Percentiles rank a stretch among this genome's conserved stretches.
phyloP scores from a whole-genome alignment of 2,797 vertebrate genomes.

The Enteromius argenteus region DNA sequence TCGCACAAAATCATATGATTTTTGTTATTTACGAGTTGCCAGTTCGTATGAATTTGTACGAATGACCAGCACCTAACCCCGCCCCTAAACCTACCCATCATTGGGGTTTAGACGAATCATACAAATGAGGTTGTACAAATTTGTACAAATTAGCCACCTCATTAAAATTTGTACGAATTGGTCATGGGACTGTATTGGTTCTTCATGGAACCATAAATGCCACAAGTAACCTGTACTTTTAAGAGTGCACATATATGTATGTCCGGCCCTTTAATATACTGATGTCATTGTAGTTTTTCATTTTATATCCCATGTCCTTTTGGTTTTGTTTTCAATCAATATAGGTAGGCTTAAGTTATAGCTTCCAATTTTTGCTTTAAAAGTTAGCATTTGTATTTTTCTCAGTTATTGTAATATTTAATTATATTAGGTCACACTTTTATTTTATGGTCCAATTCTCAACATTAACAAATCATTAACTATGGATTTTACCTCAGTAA shows the following conservation, averaged over 20 bases:
- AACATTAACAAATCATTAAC: not conserved
- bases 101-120: too few species aligned
- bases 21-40: too few species aligned
- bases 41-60: too few species aligned
- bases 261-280: not conserved
- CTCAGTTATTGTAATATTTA: not conserved
- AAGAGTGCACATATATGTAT: not conserved
- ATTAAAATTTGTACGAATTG: too few species aligned
- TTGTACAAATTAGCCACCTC: too few species aligned
- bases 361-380: not conserved
- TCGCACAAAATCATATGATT: too few species aligned
- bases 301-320: not conserved
- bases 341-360: too few species aligned
- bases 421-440: not conserved
- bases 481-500: not conserved
- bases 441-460: not conserved
- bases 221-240: not conserved
- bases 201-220: not conserved
- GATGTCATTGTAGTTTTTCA: too few species aligned
- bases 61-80: too few species aligned
- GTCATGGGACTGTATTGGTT: not conserved
- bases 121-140: too few species aligned
- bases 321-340: not conserved
- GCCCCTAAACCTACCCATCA: too few species aligned
- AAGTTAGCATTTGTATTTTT: not conserved